Percentiles rank a stretch among this genome's conserved stretches.
phyloP scores from a whole-genome alignment of 2,113 vertebrate species.

The Maccullochella peelii region DNA sequence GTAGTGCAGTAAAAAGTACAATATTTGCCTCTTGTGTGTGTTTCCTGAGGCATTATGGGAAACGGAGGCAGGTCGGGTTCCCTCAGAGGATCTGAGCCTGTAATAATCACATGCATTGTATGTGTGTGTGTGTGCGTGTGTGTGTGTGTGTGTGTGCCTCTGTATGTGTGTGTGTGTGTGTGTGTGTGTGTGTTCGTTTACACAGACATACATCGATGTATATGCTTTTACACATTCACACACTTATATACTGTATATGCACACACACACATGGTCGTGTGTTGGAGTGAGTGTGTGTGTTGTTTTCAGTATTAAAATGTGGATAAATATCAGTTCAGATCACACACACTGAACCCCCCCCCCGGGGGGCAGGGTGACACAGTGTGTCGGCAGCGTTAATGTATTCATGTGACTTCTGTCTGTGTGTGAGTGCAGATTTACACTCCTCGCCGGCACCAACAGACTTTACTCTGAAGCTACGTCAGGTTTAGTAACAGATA shows the following conservation, averaged over 20 bases:
- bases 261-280: conserved; percentile 22
- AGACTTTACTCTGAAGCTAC: conserved; percentile 9
- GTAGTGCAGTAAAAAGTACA: too few species aligned
- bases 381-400: conserved; percentile 47
- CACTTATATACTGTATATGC: background rate
- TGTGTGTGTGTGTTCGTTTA: background rate
- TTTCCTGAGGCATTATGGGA: conserved; percentile 7
- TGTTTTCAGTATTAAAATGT: conserved; percentile 30
- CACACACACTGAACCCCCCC: conserved; percentile 6
- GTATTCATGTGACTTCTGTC: conserved; percentile 51
- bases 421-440: conserved; percentile 39
- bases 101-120: background rate
- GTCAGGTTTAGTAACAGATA: background rate
- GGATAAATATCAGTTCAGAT: conserved; percentile 44
- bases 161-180: conserved; percentile 21
- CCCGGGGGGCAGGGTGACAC: conserved; percentile 14
- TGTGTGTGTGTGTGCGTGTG: conserved; percentile 11
- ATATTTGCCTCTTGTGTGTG: too few species aligned
- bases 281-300: conserved; percentile 9
- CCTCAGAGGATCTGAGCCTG: background rate
- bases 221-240: conserved; percentile 24
- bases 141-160: conserved; percentile 18
- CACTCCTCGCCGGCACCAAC: conserved; percentile 12
- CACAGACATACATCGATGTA: conserved; percentile 12
- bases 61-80: background rate